Evolutionary conservation across 1,140 invertebrate genomes (phyloP).

Genomic region (Calycopis cecrops): DNA sequence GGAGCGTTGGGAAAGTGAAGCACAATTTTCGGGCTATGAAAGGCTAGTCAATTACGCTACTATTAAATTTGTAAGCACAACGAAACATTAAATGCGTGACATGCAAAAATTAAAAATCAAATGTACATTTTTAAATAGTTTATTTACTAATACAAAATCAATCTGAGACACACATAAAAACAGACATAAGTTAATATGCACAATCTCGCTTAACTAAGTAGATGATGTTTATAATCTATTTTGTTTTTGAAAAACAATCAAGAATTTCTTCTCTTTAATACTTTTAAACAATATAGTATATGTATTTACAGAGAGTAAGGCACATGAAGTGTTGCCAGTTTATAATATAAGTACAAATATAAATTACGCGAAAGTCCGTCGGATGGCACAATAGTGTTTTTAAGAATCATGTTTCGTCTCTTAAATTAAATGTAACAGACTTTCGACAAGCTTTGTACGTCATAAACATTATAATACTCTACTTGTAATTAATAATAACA

Average conservation of each 20-base stretch:
- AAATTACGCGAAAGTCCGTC: slow-evolving; percentile 57
- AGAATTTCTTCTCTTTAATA: slow-evolving; percentile 66
- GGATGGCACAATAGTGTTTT: slow-evolving; percentile 66
- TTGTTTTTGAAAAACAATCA: slow-evolving; percentile 70
- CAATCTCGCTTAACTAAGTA: slow-evolving; percentile 70
- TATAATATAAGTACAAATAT: slow-evolving; percentile 62
- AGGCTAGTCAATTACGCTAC: too few relatives aligned
- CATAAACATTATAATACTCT: slow-evolving; percentile 35
- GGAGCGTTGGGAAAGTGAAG: too few relatives aligned
- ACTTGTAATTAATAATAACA: slow-evolving; percentile 36
- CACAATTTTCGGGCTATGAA: too few relatives aligned
- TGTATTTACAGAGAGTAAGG: slow-evolving; percentile 70
- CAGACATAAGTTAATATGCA: slow-evolving; percentile 71
- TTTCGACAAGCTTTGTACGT: slow-evolving; percentile 53
- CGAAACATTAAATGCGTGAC: not conserved
- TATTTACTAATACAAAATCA: slow-evolving; percentile 74
- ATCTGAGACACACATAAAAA: slow-evolving; percentile 73
- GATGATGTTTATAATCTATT: slow-evolving; percentile 52
- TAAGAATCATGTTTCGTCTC: slow-evolving; percentile 28
- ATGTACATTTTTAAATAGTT: slow-evolving; percentile 56
- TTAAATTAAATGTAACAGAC: slow-evolving; percentile 54
- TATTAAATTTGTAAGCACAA: not conserved
- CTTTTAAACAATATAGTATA: slow-evolving; percentile 59
- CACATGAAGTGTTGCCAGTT: slow-evolving; percentile 58
- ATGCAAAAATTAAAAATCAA: slow-evolving; percentile 36